phyloP scores from a whole-genome alignment of 2,113 vertebrate species.

The Sorex fumeus region DNA sequence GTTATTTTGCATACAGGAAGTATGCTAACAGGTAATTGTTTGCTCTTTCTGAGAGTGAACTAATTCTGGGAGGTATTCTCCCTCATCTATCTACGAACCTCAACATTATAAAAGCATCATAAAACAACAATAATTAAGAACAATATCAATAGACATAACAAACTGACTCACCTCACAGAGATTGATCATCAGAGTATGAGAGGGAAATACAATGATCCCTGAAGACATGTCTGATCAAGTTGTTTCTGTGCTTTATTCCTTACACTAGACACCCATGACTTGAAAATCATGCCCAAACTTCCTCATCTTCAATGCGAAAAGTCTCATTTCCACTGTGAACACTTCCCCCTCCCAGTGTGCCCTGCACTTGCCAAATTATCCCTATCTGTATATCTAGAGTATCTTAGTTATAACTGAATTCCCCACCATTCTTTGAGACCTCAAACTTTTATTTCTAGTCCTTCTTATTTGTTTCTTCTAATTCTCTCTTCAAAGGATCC shows the following conservation, averaged over 20 bases:
- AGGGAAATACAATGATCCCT: neutral
- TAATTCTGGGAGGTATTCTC: neutral
- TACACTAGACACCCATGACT: neutral
- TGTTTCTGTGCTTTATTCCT: neutral
- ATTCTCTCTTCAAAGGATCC: neutral
- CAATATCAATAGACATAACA: neutral
- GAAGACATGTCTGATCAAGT: neutral
- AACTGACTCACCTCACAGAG: neutral
- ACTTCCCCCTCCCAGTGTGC: neutral
- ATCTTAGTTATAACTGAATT: neutral
- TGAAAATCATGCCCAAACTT: neutral
- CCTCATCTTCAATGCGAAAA: neutral
- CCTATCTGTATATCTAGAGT: neutral
- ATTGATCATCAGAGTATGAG: neutral
- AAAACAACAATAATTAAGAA: neutral
- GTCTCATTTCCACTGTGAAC: neutral
- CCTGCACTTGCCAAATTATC: neutral
- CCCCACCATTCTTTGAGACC: neutral
- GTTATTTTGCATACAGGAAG: neutral
- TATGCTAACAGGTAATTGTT: neutral
- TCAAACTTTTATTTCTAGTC: neutral
- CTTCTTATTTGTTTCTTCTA: neutral
- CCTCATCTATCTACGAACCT: neutral
- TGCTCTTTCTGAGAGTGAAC: constrained; percentile 7
- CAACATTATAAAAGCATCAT: neutral